Evolutionary conservation across 2,797 vertebrate genomes (phyloP), one percentile per base, ranked within the genome.

Genomic region (Prionace glauca): DNA sequence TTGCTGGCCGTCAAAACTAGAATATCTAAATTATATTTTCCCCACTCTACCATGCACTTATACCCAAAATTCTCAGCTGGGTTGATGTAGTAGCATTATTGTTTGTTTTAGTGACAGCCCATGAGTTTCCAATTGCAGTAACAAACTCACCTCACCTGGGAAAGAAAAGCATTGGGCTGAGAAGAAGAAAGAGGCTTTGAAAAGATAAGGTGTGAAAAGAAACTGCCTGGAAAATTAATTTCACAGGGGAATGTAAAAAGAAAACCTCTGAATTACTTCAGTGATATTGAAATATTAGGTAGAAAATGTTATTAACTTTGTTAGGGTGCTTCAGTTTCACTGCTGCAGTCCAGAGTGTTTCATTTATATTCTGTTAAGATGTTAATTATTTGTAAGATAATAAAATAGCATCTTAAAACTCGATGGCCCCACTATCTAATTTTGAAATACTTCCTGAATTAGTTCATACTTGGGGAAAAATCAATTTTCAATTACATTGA

Each of bases 361-460:
- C 24, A 72, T 69, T 94, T 94, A 45, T 45, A 94, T 94, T 94
- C n/a, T 36, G 91, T 24, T 69, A 50, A 29, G 14, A 26, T 69
- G 20, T 72, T 94, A 71, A 94, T 72, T 69, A 94, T 45, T 65
- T 90, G 50, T 72, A 29, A 71, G 92, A 72, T 71, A 45, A 72
- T 93, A 45, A 94, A 94, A 18, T 94, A 69, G 67, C 36, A 41
- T 94, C 36, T 71, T 94, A 94, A 94, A 94, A 72, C 22, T 94
- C 36, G 14, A 45, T 69, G 41, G 9, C 22, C 18, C 60, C 41
- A 26, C 90, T 93, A 62, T 62, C 26, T 88, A 62, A 62, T n/a
- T n/a, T 65, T 90, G 56, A 90, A 90, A 29, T 65, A 18, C 87
- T 90, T 18, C 60, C 16, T 90, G 60, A 90, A 90, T 90, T n/a